Evolutionary conservation across 2,113 vertebrate species (phyloP).

Genomic region (Grammomys dolichurus): DNA sequence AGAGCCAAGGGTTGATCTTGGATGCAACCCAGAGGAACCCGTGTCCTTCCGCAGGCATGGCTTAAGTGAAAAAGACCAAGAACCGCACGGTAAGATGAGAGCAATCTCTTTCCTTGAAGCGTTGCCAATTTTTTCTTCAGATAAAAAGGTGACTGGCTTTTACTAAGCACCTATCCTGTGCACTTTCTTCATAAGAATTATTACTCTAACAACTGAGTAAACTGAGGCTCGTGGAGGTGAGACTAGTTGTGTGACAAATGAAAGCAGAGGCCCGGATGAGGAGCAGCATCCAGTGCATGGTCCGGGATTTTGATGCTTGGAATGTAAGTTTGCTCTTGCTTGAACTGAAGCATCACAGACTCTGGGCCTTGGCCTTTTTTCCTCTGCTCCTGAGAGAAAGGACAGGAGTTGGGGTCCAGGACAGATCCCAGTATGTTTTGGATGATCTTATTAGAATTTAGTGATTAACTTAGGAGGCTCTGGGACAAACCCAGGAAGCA

Average conservation of each 20-base stretch:
- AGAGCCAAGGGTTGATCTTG: not conserved
- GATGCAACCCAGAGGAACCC: not conserved
- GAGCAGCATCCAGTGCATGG: not conserved
- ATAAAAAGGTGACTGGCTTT: not conserved
- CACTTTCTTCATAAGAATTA: not conserved
- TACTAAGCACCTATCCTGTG: not conserved
- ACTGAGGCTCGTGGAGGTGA: not conserved
- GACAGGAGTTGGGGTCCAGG: not conserved
- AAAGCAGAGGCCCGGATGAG: not conserved
- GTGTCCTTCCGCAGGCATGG: not conserved
- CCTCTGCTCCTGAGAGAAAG: not conserved
- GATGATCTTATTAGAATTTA: not conserved
- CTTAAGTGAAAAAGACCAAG: not conserved
- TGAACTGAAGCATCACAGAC: not conserved
- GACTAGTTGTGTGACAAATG: not conserved
- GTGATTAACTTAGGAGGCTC: not conserved
- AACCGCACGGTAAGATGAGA: not conserved
- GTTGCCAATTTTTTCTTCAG: not conserved
- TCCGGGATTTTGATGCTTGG: not conserved
- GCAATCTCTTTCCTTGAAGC: not conserved
- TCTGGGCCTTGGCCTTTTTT: not conserved
- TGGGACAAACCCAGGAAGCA: not conserved
- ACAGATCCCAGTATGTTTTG: not conserved
- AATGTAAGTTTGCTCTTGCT: not conserved
- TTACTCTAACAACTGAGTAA: not conserved